Conservation (phyloP, 2,113 vertebrate genomes). For the Leuciscus idus region DNA sequence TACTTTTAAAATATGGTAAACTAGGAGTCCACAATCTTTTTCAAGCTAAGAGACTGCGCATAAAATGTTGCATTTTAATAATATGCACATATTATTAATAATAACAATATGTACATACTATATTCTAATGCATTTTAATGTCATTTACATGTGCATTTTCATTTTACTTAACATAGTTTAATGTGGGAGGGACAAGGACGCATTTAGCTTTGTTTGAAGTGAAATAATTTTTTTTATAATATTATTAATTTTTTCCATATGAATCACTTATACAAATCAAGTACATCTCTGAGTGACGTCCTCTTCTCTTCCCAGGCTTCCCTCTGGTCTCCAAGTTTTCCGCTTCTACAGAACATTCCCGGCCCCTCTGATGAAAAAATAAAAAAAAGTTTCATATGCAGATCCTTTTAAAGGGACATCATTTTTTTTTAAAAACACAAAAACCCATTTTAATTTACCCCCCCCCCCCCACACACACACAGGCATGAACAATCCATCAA, state of each 20-base stretch:
- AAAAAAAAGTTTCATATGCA: background rate
- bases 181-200: background rate
- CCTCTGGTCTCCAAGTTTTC: slow-evolving; percentile 74
- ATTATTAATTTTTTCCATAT: background rate
- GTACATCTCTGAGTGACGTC: slow-evolving; percentile 66
- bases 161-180: background rate
- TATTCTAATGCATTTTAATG: background rate
- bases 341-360: slow-evolving; percentile 78
- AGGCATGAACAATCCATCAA: background rate
- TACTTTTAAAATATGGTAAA: background rate
- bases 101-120: too few relatives aligned
- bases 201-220: background rate
- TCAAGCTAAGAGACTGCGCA: background rate
- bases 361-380: slow-evolving; percentile 76
- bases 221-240: background rate
- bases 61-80: background rate
- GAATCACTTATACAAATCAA: background rate
- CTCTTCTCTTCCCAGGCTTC: slow-evolving; percentile 84
- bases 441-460: background rate
- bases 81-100: background rate
- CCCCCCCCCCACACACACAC: background rate
- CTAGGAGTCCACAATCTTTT: background rate
- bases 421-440: too few relatives aligned
- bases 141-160: background rate
- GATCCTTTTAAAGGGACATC: background rate